Conservation (phyloP, 2,888 invertebrate genomes). For the Rhopalosiphum nymphaeae region DNA sequence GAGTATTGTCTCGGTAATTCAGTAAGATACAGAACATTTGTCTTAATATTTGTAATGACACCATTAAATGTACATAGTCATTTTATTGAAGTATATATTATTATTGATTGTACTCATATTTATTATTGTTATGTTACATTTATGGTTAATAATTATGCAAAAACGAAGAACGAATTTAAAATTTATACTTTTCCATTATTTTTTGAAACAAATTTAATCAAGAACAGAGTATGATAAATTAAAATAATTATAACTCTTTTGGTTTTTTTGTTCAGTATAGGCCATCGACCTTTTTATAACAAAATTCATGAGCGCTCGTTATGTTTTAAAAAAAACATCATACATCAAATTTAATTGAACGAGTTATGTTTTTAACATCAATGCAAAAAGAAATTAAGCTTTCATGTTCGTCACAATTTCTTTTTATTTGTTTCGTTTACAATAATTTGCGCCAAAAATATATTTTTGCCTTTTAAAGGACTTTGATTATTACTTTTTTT, state of each 20-base stretch:
- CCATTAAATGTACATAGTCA: background rate
- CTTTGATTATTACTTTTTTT: background rate
- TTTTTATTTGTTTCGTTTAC: background rate
- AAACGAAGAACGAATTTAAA: background rate
- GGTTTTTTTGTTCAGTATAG: background rate
- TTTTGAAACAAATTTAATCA: background rate
- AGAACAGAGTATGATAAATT: background rate
- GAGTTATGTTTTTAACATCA: constrained; percentile 1
- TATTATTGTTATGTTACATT: background rate
- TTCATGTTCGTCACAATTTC: background rate
- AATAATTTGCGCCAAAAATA: background rate
- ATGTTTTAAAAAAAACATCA: background rate
- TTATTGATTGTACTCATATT: background rate
- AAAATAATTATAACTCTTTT: background rate
- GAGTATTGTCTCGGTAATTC: background rate
- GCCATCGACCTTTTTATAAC: background rate
- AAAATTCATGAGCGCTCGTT: background rate
- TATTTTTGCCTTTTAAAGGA: background rate
- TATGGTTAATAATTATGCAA: background rate
- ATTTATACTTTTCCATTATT: background rate
- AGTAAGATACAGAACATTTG: background rate
- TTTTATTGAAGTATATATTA: background rate
- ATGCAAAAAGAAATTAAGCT: background rate
- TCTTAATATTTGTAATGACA: background rate
- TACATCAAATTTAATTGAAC: background rate